Evolutionary conservation across 2,113 vertebrate species (phyloP).

Genomic region (Cyanoliseus patagonus): DNA sequence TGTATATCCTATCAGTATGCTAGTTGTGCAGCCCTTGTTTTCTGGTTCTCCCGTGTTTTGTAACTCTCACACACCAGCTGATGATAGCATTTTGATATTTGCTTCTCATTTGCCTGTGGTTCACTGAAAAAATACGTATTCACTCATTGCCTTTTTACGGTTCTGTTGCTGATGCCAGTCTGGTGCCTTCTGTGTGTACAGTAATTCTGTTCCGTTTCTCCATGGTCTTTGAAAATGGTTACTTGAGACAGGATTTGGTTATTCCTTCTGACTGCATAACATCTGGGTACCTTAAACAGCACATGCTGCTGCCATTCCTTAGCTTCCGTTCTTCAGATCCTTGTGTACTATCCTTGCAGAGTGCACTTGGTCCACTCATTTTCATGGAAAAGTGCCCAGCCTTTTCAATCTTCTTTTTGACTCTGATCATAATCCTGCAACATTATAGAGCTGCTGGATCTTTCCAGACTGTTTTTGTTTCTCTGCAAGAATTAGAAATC

Average conservation of each 20-base stretch:
- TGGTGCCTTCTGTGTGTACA: background rate
- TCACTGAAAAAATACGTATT: background rate
- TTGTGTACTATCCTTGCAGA: background rate
- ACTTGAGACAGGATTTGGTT: background rate
- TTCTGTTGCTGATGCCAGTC: background rate
- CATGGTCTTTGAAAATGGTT: background rate
- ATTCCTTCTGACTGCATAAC: background rate
- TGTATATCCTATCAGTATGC: background rate
- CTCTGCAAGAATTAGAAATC: conserved; percentile 20
- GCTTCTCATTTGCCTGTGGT: background rate
- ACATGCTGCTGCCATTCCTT: background rate
- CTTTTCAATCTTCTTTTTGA: background rate
- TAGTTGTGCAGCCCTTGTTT: background rate
- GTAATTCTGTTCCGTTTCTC: background rate
- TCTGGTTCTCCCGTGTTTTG: background rate
- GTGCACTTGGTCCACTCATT: accelerated
- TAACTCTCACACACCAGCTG: background rate
- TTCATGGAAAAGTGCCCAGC: background rate
- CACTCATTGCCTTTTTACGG: background rate
- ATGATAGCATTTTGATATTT: background rate
- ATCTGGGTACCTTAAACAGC: background rate
- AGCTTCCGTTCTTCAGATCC: background rate
- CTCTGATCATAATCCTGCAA: background rate
- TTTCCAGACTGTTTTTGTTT: background rate
- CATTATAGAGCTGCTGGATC: background rate